Percentiles rank a stretch among this genome's conserved stretches.
phyloP scores from a whole-genome alignment of 1,140 invertebrate genomes.

The Papilio glaucus region DNA sequence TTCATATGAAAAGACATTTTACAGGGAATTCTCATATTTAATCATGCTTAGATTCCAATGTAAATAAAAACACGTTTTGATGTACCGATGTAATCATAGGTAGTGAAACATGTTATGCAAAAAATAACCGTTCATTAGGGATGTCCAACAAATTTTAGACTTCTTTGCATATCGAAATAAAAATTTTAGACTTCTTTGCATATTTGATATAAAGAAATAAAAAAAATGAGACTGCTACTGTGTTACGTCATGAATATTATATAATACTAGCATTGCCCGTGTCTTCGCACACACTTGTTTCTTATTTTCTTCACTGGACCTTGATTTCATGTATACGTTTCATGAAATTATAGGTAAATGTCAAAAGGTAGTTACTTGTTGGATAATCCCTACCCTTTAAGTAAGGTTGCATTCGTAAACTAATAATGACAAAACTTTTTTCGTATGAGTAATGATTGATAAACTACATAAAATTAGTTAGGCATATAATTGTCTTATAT shows the following conservation, averaged over 20 bases:
- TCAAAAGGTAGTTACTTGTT: too few relatives aligned
- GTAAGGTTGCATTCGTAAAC: background rate
- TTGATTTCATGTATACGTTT: too few relatives aligned
- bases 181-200: too few relatives aligned
- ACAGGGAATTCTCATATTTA: slow-evolving; percentile 64
- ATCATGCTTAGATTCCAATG: slow-evolving; percentile 35
- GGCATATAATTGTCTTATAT: slow-evolving; percentile 18
- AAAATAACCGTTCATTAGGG: slow-evolving; percentile 8
- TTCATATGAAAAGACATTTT: slow-evolving; percentile 68
- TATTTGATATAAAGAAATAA: too few relatives aligned
- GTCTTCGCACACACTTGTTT: too few relatives aligned
- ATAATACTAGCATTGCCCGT: too few relatives aligned
- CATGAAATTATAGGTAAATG: too few relatives aligned
- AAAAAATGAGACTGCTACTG: too few relatives aligned
- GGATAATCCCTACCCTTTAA: background rate
- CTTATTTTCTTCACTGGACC: too few relatives aligned
- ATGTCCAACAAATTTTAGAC: background rate
- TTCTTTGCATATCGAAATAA: background rate
- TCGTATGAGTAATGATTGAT: background rate
- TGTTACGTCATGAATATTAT: too few relatives aligned
- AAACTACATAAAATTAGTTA: background rate
- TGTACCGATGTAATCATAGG: background rate
- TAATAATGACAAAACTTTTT: background rate
- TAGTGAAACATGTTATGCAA: slow-evolving; percentile 7
- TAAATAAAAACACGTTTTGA: background rate